phyloP scores from a whole-genome alignment of 2,888 invertebrate species.

The Cremastinae sp. region DNA sequence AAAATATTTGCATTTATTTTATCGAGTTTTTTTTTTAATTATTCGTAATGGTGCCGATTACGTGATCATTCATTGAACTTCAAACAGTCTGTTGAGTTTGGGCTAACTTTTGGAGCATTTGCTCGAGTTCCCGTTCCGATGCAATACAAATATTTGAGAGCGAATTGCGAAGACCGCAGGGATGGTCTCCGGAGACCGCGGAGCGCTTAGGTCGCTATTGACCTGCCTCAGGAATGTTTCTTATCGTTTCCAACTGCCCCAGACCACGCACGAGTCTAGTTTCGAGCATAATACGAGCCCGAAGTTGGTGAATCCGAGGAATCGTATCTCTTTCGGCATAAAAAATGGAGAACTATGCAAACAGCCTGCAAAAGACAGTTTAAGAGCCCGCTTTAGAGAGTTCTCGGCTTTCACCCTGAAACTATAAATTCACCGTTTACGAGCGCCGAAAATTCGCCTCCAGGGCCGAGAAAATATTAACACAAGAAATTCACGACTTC shows the following conservation, averaged over 20 bases:
- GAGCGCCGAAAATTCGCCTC: conserved; percentile 5
- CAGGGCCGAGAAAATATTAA: not conserved
- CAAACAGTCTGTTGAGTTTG: too few relatives aligned
- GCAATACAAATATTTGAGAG: conserved; percentile 12
- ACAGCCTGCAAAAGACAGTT: not conserved
- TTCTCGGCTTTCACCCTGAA: conserved; percentile 16
- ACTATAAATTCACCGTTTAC: conserved; percentile 50
- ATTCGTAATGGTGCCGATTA: too few relatives aligned
- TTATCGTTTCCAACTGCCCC: conserved; percentile 34
- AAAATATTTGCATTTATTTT: too few relatives aligned
- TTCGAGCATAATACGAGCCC: not conserved
- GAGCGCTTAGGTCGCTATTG: conserved; percentile 33
- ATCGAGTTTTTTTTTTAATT: too few relatives aligned
- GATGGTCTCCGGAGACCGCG: conserved; percentile 15
- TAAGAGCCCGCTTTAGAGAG: conserved; percentile 27
- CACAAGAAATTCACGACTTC: too few relatives aligned
- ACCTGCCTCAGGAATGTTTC: conserved; percentile 43
- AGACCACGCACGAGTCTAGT: conserved; percentile 4
- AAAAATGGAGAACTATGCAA: conserved; percentile 10
- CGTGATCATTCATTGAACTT: too few relatives aligned
- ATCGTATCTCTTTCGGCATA: conserved; percentile 20
- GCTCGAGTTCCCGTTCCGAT: not conserved
- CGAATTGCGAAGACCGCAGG: conserved; percentile 42
- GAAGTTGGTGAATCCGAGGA: not conserved
- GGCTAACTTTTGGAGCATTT: not conserved